Percentiles rank a stretch among this genome's conserved stretches.
phyloP scores from a whole-genome alignment of 2,797 vertebrate species.

The Paguma larvata region DNA sequence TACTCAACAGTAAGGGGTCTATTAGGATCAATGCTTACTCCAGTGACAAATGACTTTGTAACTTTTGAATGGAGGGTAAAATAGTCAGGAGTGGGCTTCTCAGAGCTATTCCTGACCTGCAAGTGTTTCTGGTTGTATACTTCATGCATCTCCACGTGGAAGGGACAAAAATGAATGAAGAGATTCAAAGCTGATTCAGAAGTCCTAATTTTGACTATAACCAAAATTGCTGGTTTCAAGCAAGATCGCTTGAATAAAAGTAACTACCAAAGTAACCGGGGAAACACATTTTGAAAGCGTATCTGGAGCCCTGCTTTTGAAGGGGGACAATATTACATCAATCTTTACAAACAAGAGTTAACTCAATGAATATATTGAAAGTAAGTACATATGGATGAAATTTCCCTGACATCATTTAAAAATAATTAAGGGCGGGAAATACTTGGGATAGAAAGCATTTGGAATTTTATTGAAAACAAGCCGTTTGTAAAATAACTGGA shows the following conservation, averaged over 20 bases:
- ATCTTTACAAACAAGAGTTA: slow-evolving; percentile 43
- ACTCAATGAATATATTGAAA: slow-evolving; percentile 36
- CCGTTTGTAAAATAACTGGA: slow-evolving; percentile 51
- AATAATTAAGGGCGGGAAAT: slow-evolving; percentile 50
- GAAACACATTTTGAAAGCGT: slow-evolving; percentile 13
- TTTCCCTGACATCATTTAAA: slow-evolving; percentile 59
- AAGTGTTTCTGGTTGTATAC: background rate
- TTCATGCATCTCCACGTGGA: background rate
- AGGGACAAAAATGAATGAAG: background rate
- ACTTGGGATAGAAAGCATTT: slow-evolving; percentile 62
- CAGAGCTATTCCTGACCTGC: slow-evolving; percentile 22
- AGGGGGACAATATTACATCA: background rate
- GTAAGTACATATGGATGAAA: slow-evolving; percentile 30
- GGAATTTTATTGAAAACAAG: slow-evolving; percentile 64
- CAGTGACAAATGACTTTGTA: slow-evolving; percentile 30
- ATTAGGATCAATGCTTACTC: background rate
- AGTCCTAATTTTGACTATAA: slow-evolving; percentile 22
- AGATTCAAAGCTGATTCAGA: slow-evolving; percentile 60
- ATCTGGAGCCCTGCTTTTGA: background rate
- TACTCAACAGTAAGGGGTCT: background rate
- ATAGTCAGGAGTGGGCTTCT: background rate
- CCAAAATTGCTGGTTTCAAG: background rate
- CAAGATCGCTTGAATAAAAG: slow-evolving; percentile 17
- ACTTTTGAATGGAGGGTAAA: background rate
- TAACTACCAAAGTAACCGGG: background rate